Evolutionary conservation across 2,113 vertebrate genomes (phyloP).

Genomic region (Pandion haliaetus): DNA sequence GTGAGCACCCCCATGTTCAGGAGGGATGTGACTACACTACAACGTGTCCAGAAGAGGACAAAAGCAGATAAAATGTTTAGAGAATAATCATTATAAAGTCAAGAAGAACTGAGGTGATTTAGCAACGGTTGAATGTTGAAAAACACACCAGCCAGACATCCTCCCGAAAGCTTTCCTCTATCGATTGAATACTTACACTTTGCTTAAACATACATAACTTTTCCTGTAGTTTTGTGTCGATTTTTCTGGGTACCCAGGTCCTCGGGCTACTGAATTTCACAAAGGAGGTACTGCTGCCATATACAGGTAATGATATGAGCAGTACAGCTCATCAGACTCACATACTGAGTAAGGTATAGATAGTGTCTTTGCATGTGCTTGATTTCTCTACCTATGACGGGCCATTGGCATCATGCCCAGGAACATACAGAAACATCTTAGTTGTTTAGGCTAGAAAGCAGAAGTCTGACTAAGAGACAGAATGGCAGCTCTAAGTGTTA

Average conservation of each 20-base stretch:
- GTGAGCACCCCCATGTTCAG: background rate
- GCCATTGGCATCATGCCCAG: background rate
- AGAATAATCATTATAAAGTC: background rate
- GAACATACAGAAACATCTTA: background rate
- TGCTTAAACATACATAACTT: background rate
- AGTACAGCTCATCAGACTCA: background rate
- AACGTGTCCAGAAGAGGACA: background rate
- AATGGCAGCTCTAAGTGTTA: background rate
- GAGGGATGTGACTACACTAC: background rate
- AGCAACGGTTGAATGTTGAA: background rate
- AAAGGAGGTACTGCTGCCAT: background rate
- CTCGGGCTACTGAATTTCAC: background rate
- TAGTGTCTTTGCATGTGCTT: background rate
- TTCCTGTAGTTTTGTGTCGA: background rate
- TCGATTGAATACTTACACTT: background rate
- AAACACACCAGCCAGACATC: background rate
- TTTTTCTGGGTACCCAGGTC: background rate
- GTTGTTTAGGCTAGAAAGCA: background rate
- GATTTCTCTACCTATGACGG: background rate
- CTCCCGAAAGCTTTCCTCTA: background rate
- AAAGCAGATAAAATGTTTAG: background rate
- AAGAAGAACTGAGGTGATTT: background rate
- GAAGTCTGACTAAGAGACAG: background rate
- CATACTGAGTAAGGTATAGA: background rate
- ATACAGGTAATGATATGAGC: background rate